These are phyloP conservation scores for Chaenogobius annularis DNA, from an alignment of 2,113 vertebrate genomes.

Conservation along the genomic window DNA sequence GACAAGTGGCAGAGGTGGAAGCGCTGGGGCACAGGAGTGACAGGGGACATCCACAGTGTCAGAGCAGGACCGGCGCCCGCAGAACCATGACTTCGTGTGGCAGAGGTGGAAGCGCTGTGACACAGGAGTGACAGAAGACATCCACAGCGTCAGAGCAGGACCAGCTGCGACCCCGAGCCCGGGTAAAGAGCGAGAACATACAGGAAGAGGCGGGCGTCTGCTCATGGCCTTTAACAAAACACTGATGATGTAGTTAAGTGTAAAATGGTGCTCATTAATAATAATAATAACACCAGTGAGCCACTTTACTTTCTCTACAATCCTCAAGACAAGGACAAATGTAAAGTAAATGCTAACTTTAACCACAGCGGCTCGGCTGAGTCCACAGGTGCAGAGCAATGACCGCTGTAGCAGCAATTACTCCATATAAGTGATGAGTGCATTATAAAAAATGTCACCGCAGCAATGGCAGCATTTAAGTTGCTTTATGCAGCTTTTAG, in stretches of 20 bases:
- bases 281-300: not conserved
- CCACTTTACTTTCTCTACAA: not conserved
- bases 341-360: not conserved
- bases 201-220: not conserved
- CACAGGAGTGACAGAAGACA: not conserved
- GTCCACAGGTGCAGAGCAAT: conserved; percentile 5
- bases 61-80: too few species aligned
- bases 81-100: too few species aligned
- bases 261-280: not conserved
- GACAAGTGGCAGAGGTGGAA: conserved; percentile 18
- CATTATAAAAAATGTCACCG: conserved; percentile 19
- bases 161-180: not conserved
- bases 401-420: conserved; percentile 8
- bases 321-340: not conserved
- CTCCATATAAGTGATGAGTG: not conserved
- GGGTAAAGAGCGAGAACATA: not conserved
- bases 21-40: not conserved
- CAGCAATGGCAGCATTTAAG: not conserved
- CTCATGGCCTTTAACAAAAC: not conserved
- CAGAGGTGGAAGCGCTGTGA: not conserved
- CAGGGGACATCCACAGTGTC: not conserved
- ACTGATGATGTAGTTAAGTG: not conserved
- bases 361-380: not conserved
- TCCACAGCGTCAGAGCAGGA: not conserved
- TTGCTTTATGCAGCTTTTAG: not conserved